A percentile compares a stretch with the other conserved stretches of the same genome.
Conservation (phyloP, 2,113 vertebrate species). For the Lepisosteus osseus region DNA sequence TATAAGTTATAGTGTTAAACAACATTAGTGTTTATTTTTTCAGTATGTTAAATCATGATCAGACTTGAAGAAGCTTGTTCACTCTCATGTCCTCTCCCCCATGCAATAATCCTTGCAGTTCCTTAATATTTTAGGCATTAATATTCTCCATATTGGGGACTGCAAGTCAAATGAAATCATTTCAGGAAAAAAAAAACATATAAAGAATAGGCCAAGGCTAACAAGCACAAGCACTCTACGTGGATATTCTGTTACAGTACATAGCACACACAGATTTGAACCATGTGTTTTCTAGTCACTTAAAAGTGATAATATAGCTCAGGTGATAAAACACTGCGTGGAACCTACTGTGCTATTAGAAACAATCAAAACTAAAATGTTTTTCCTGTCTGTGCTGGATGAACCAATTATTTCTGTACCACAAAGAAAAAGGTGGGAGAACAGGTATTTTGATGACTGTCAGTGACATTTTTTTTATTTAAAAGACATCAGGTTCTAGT, state of each 20-base stretch:
- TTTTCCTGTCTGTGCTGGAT: background rate
- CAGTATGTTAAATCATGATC: too few relatives aligned
- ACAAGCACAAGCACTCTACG: background rate
- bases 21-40: too few relatives aligned
- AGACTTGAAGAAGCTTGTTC: too few relatives aligned
- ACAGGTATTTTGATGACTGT: background rate
- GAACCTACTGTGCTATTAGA: background rate
- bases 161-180: too few relatives aligned
- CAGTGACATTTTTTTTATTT: slow-evolving; percentile 1
- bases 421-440: background rate
- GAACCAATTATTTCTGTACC: background rate
- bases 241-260: too few relatives aligned
- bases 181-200: too few relatives aligned
- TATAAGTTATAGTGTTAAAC: too few relatives aligned
- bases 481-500: background rate
- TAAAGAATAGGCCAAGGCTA: background rate
- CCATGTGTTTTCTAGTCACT: background rate
- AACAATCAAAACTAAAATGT: background rate
- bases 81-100: too few relatives aligned
- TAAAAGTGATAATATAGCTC: background rate
- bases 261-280: background rate
- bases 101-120: too few relatives aligned
- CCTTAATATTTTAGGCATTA: too few relatives aligned
- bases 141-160: too few relatives aligned
- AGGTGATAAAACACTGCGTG: background rate